A percentile compares a stretch with the other conserved stretches of the same genome.
Evolutionary conservation across 2,888 invertebrate genomes (phyloP).

Genomic region (Drosophila picticornis): DNA sequence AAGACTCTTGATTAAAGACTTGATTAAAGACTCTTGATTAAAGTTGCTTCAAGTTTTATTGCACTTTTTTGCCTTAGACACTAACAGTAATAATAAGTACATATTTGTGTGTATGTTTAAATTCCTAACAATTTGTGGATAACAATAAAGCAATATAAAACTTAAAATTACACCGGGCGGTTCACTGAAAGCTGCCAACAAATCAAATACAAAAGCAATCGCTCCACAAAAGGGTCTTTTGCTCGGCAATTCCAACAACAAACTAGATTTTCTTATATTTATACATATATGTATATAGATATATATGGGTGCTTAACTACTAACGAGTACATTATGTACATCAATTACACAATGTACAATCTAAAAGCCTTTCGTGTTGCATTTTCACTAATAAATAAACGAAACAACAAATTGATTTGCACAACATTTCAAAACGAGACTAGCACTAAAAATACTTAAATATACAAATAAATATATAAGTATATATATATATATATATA

Average conservation of each 20-base stretch:
- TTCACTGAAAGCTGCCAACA: constrained; percentile 42
- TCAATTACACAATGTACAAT: constrained; percentile 25
- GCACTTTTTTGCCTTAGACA: constrained; percentile 67
- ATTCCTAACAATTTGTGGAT: constrained; percentile 62
- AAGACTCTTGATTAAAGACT: too few relatives aligned
- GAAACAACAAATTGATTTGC: constrained; percentile 40
- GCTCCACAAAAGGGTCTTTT: background rate
- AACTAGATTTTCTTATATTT: constrained; percentile 17
- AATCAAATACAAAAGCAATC: constrained; percentile 38
- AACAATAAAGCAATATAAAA: constrained; percentile 73
- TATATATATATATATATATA: constrained; percentile 28
- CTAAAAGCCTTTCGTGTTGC: constrained; percentile 70
- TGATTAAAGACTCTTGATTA: constrained; percentile 4
- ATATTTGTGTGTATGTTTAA: constrained; percentile 24
- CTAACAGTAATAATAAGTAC: constrained; percentile 54
- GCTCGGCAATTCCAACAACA: constrained; percentile 34
- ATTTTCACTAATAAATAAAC: constrained; percentile 33
- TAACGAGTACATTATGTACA: constrained; percentile 42
- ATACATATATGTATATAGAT: constrained; percentile 12
- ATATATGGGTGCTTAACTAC: constrained; percentile 25
- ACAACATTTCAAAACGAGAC: constrained; percentile 61
- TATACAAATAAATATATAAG: constrained; percentile 16
- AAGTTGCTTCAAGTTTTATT: constrained; percentile 58
- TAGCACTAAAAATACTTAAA: constrained; percentile 71
- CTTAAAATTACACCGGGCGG: constrained; percentile 44